These are phyloP conservation scores for Hyles vespertilio DNA, from an alignment of 1,140 invertebrate genomes.

Conservation along the genomic window DNA sequence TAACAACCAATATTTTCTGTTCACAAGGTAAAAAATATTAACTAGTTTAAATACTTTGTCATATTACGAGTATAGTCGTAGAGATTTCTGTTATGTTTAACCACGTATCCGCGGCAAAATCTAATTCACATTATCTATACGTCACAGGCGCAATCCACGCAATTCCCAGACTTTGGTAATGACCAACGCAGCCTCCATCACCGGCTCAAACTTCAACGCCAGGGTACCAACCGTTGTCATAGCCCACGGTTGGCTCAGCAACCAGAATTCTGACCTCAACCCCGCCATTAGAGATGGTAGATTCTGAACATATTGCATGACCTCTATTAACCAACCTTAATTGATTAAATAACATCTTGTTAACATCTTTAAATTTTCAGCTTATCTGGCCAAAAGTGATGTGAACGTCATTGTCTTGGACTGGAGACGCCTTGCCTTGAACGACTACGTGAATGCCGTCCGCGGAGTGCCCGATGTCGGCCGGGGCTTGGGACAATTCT, in stretches of 20 bases:
- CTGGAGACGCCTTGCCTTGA: constrained; percentile 37
- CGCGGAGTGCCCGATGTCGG: constrained; percentile 44
- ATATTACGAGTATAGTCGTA: no score
- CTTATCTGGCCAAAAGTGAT: constrained; percentile 9
- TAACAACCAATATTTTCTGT: constrained; percentile 33
- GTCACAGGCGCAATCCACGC: constrained; percentile 35
- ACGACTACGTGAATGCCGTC: constrained; percentile 33
- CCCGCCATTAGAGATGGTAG: constrained; percentile 39
- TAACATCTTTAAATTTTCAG: no score
- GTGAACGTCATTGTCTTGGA: constrained; percentile 40
- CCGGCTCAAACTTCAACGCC: constrained; percentile 40
- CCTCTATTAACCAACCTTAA: not conserved
- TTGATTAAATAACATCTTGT: no score
- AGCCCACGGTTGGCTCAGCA: constrained; percentile 49
- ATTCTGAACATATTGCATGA: not conserved
- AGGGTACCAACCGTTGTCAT: constrained; percentile 32
- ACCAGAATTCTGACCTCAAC: constrained; percentile 37
- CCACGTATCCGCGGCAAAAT: no score
- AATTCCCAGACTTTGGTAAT: constrained; percentile 28
- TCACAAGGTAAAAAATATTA: constrained; percentile 26
- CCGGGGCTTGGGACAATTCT: constrained; percentile 57
- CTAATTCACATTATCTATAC: not conserved
- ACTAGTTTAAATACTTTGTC: not conserved
- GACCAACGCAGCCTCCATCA: constrained; percentile 38
- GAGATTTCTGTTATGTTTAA: no score